Conservation (phyloP, 2,888 invertebrate genomes). For the Phlogophora meticulosa region DNA sequence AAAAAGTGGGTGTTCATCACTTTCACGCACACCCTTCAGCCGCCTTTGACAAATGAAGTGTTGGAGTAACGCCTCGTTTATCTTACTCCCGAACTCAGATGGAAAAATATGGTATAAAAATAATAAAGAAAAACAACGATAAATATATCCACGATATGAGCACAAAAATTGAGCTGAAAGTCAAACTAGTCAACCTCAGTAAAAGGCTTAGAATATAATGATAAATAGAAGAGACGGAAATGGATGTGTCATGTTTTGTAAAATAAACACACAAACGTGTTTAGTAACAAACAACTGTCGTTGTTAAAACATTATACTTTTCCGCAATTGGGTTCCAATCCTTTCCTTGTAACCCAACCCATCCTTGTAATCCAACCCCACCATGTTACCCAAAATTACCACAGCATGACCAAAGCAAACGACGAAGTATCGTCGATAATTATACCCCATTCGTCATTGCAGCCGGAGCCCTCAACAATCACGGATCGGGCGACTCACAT, state of each 20-base stretch:
- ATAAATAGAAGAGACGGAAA: constrained; percentile 13
- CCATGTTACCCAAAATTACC: constrained; percentile 1
- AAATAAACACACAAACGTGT: not conserved
- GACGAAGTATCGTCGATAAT: constrained; percentile 49
- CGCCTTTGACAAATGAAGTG: constrained; percentile 64
- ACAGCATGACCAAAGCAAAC: constrained; percentile 40
- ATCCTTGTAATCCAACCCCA: constrained; percentile 9
- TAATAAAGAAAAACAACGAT: constrained; percentile 45
- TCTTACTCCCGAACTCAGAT: constrained; percentile 58
- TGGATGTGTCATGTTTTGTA: constrained; percentile 25
- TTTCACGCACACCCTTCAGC: constrained; percentile 59
- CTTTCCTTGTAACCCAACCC: not conserved
- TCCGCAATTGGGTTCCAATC: not conserved
- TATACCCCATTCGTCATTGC: constrained; percentile 53
- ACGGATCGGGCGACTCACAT: constrained; percentile 42
- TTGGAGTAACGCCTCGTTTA: constrained; percentile 60
- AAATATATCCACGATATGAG: constrained; percentile 23
- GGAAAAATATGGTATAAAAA: constrained; percentile 47
- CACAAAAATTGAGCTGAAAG: constrained; percentile 7
- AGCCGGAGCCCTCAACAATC: constrained; percentile 42
- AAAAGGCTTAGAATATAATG: not conserved
- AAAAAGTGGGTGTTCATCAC: constrained; percentile 63
- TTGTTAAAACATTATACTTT: not conserved
- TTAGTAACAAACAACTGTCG: not conserved
- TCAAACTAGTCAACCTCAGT: constrained; percentile 8